Base-by-base conservation (phyloP, 2,797 vertebrate genomes). In the Masticophis lateralis region DNA sequence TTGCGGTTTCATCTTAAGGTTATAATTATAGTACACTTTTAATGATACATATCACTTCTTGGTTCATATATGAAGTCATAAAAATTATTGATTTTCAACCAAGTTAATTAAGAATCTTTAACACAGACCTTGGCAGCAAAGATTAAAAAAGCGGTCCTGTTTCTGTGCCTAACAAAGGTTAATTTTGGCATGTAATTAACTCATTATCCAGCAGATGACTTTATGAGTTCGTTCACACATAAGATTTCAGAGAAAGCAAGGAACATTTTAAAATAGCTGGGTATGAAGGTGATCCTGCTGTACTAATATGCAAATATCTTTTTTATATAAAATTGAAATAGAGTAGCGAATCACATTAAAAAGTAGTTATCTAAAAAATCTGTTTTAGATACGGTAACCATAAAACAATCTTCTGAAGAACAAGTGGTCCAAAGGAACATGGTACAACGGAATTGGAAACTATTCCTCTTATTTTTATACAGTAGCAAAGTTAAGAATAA, bases 91-190 rank as follows among this genome's bases (percentile, higher is more conserved):
- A 95, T 96, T 97, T 92, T 96, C 96, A 96, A 92, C 87, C 87
- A 55, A 92, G 66, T 94, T 96, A 90, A 95, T 95, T 96, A 96
- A 95, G 95, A 96, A 95, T 96, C 95, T 93, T 96, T 94, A 97
- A 96, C 96, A 96, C 55, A 95, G 93, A 60, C 92, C 95, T 94
- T 94, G 93, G 93, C 93, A 95, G 95, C 61, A 91, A 47, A 94
- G 93, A 96, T 95, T 83, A 1, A 95, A 97, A 97, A 96, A 92
- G 91, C 13, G 56, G 28, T 92, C 92, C 95, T 94, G 94, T 95
- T 96, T 97, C 74, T 95, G 92, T 96, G 96, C 94, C 96, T 96
- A 97, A 96, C 91, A 95, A 96, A 97, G 92, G 93, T 96, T 97
- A 95, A 96, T 97, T 96, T 95, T 96, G 91, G 94, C 90, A 95